Evolutionary conservation across 2,797 vertebrate genomes (phyloP), one percentile per base, ranked within the genome.

Genomic region (Arremon brunneinucha): DNA sequence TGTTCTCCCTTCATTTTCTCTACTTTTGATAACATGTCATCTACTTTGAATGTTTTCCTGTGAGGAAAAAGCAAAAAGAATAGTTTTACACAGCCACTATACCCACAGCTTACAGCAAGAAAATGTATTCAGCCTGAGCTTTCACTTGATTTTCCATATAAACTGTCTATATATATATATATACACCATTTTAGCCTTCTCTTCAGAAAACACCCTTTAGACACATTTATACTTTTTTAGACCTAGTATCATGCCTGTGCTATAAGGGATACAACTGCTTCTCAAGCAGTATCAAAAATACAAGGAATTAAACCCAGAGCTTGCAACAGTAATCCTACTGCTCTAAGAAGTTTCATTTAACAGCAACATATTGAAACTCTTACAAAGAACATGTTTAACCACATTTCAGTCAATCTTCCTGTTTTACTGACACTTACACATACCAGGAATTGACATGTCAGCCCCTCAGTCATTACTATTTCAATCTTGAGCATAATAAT

Each of bases 1-100:
- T 99, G 99, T 93, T 99, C 99, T 97, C 98, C 99, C 97, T 98
- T 99, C 99, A 99, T 99, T 97, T 98, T 99, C 97, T 99, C 99
- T 94, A 99, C 99, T 97, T 98, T 99, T 96, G 98, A 98, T 97
- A 99, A 98, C 98, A 99, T 98, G 84, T 99, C 99, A 94, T 99
- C 99, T 97, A 99, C 99, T 98, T 99, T 99, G 97, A 99, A 99
- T 37, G 97, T 97, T 98, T 99, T 99, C 97, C 99, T 99, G 97
- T 20, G 93, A 96, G 81, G 95, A 96, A 97, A 93, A 97, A 81
- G 37, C 28, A 81, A 57, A 85, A 82, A 55, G 2, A 55, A 47
- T 6, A 56, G 82, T 63, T 80, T 89, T 30, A 62, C 18, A 65
- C 1, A 83, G 62, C 12, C 67, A 24, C 16, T 77, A 44, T n/a